phyloP scores from a whole-genome alignment of 1,140 invertebrate species.

The Drosophila biarmipes region DNA sequence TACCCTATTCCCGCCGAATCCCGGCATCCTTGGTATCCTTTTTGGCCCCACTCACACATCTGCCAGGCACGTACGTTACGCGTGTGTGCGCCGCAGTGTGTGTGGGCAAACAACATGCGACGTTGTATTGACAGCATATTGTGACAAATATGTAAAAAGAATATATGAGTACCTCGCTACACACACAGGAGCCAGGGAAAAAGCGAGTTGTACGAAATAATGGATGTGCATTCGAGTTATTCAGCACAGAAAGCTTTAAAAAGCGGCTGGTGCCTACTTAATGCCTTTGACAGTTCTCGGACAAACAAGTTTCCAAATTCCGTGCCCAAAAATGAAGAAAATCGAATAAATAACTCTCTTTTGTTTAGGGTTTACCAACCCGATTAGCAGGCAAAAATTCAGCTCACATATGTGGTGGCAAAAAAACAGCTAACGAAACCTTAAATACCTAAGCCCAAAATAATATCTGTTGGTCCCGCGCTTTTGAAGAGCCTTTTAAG shows the following conservation, averaged over 20 bases:
- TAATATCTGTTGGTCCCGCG: background rate
- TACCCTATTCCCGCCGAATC: constrained; percentile 33
- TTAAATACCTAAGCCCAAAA: constrained; percentile 4
- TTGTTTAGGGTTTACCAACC: background rate
- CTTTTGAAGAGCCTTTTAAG: constrained; percentile 2
- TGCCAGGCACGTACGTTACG: constrained; percentile 58
- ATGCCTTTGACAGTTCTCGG: background rate
- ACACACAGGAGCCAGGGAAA: constrained; percentile 3
- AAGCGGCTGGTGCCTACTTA: constrained; percentile 7
- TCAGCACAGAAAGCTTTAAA: constrained; percentile 23
- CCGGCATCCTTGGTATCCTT: constrained; percentile 31
- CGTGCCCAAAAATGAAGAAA: background rate
- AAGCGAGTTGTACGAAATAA: constrained; percentile 16
- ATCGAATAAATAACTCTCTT: background rate
- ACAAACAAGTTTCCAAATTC: background rate
- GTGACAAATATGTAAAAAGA: constrained; percentile 79
- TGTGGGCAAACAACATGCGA: constrained; percentile 69
- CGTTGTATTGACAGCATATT: constrained; percentile 81
- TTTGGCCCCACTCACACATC: constrained; percentile 23
- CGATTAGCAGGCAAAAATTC: background rate
- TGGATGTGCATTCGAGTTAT: constrained; percentile 16
- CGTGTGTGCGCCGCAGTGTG: constrained; percentile 21
- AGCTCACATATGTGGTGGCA: constrained; percentile 3
- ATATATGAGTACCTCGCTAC: constrained; percentile 26
- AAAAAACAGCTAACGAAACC: background rate